Evolutionary conservation across 92 coral and sea anemone genomes (phyloP).

Genomic region (Palythoa caribaeorum): DNA sequence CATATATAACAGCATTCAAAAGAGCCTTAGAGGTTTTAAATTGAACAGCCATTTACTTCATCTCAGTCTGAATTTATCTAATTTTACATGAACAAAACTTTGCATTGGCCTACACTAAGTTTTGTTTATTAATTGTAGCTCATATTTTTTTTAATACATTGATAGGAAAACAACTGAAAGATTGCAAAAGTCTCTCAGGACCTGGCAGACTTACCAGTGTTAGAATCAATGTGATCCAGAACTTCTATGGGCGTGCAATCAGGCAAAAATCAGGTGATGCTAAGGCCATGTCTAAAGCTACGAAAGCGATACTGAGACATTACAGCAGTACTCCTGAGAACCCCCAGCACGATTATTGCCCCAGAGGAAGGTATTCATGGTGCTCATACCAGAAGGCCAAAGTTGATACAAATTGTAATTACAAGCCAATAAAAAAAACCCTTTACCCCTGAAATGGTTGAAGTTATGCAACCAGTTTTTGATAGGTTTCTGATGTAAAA

Average conservation of each 20-base stretch:
- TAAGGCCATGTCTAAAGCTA: constrained; percentile 40
- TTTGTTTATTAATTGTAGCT: too few species aligned
- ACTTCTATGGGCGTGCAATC: constrained; percentile 51
- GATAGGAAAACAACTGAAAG: constrained; percentile 50
- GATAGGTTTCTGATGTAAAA: constrained; percentile 47
- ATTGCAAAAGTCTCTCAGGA: constrained; percentile 45
- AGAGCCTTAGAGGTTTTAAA: too few species aligned
- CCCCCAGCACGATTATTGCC: constrained; percentile 51
- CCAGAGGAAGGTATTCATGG: constrained; percentile 34
- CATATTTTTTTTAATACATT: not conserved
- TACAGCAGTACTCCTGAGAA: constrained; percentile 52
- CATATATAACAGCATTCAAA: too few species aligned
- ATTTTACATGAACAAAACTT: too few species aligned
- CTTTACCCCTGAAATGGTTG: constrained; percentile 50
- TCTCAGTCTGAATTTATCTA: too few species aligned
- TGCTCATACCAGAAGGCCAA: constrained; percentile 53
- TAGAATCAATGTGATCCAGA: constrained; percentile 43
- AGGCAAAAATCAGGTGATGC: constrained; percentile 53
- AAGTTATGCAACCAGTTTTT: constrained; percentile 50
- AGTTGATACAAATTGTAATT: not conserved
- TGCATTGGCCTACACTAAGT: too few species aligned
- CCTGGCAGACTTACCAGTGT: constrained; percentile 46
- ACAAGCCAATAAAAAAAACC: constrained; percentile 55
- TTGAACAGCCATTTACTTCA: too few species aligned
- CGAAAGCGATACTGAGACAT: constrained; percentile 44